Conservation (phyloP, 2,113 vertebrate genomes). For the Ammodytes dubius region DNA sequence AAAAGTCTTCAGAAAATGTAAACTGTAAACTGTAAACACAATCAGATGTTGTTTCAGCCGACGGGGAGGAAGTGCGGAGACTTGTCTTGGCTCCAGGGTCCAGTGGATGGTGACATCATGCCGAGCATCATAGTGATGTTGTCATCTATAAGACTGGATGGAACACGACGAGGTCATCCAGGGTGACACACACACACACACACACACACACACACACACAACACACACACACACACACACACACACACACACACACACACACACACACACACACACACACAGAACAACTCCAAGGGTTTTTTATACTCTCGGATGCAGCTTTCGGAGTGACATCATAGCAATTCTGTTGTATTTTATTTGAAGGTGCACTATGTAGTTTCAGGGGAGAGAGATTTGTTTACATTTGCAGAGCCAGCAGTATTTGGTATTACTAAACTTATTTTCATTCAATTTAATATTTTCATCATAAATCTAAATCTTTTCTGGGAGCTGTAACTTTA, state of each 20-base stretch:
- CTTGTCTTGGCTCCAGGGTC: conserved; percentile 5
- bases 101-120: conserved; percentile 56
- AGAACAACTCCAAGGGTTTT: conserved; percentile 27
- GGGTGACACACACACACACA: conserved; percentile 36
- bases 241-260: conserved; percentile 38
- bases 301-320: neutral
- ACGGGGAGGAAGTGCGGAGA: conserved; percentile 1
- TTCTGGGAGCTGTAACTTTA: no score
- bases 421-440: no score
- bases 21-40: conserved; percentile 6
- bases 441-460: no score
- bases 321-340: no score
- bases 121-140: conserved; percentile 44
- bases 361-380: no score
- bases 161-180: conserved; percentile 40
- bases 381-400: no score
- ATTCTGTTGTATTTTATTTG: no score
- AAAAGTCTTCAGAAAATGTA: no score
- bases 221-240: conserved; percentile 19
- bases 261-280: conserved; percentile 25
- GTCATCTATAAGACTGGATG: conserved; percentile 50
- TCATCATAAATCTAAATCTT: no score
- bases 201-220: neutral
- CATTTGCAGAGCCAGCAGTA: no score
- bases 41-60: conserved; percentile 4